Conservation (phyloP, 1,140 invertebrate genomes). For the Kradibia gibbosae region DNA sequence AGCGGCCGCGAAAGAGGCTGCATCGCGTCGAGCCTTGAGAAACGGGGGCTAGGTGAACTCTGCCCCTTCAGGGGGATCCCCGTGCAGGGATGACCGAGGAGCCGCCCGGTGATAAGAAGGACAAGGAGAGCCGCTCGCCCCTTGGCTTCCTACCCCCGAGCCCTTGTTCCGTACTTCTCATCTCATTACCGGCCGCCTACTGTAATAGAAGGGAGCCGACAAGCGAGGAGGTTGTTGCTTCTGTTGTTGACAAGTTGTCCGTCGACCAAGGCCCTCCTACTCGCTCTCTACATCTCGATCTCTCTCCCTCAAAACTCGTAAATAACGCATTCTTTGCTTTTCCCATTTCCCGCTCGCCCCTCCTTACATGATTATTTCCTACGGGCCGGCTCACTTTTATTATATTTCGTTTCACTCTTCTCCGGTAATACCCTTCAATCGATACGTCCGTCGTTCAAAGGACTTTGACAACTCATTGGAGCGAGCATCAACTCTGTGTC, state of each 20-base stretch:
- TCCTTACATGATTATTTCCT: too few relatives aligned
- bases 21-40: background rate
- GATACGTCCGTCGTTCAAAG: background rate
- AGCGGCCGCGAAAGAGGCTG: constrained; percentile 3
- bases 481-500: background rate
- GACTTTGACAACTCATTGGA: background rate
- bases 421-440: too few relatives aligned
- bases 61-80: background rate
- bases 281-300: background rate
- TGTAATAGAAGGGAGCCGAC: constrained; percentile 16
- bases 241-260: constrained; percentile 46
- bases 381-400: background rate
- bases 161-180: constrained; percentile 14
- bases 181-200: background rate
- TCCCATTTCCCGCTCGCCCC: background rate
- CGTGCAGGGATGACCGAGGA: constrained; percentile 19
- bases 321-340: background rate
- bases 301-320: background rate
- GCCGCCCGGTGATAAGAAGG: constrained; percentile 18
- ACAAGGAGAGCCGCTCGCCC: background rate
- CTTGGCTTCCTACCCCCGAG: background rate
- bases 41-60: background rate
- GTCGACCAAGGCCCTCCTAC: constrained; percentile 31
- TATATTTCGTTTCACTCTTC: background rate
- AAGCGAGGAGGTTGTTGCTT: constrained; percentile 28